Evolutionary conservation across 64 coral and sea anemone genomes (phyloP).

Genomic region (Pocillopora verrucosa): DNA sequence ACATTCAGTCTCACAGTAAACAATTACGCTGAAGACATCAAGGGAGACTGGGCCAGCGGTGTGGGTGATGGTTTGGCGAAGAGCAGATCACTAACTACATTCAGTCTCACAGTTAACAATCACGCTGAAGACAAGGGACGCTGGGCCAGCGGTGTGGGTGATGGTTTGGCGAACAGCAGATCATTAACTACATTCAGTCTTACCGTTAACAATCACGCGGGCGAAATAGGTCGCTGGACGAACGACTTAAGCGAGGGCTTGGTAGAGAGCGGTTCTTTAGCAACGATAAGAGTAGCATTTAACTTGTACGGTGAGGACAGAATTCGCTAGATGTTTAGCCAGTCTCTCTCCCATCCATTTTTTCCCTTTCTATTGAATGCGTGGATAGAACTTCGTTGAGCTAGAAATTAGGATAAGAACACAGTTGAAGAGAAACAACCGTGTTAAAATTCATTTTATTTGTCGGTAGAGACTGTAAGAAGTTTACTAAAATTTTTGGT

Average conservation of each 20-base stretch:
- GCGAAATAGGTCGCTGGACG: neutral
- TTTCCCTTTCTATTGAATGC: too few relatives aligned
- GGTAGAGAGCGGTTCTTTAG: neutral
- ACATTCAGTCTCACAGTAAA: neutral
- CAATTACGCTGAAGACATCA: neutral
- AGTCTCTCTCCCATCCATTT: too few relatives aligned
- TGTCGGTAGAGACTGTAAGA: too few relatives aligned
- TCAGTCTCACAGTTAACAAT: neutral
- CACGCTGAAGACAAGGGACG: neutral
- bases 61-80: neutral
- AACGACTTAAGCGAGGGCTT: neutral
- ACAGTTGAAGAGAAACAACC: too few relatives aligned
- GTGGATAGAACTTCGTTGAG: too few relatives aligned
- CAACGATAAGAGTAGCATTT: neutral
- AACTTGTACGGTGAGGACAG: neutral
- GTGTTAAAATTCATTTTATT: too few relatives aligned
- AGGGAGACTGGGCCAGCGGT: neutral
- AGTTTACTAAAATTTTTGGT: too few relatives aligned
- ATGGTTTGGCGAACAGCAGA: neutral
- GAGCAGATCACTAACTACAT: neutral
- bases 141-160: neutral
- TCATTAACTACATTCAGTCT: conserved; percentile 15
- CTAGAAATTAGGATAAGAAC: too few relatives aligned
- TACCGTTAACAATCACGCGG: neutral
- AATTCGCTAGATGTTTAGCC: too few relatives aligned